Percentiles rank a stretch among this genome's conserved stretches.
Evolutionary conservation across 1,140 invertebrate species (phyloP).

Genomic region (Hyphantria cunea): DNA sequence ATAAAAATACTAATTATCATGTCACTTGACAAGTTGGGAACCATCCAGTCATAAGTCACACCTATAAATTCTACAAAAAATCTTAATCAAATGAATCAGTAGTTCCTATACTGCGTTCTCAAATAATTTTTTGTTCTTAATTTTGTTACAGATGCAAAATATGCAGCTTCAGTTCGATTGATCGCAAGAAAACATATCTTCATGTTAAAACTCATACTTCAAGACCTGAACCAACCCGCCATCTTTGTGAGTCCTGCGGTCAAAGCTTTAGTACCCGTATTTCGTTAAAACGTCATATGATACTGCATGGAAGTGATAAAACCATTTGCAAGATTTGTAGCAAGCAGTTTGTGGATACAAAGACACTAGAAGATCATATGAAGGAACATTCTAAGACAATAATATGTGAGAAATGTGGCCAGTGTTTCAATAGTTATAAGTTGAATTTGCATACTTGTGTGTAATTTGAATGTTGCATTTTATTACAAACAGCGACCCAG

Average conservation of each 20-base stretch:
- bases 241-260: slow-evolving; percentile 69
- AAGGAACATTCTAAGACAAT: slow-evolving; percentile 46
- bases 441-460: slow-evolving; percentile 53
- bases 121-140: too few species aligned
- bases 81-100: too few species aligned
- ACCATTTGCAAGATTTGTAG: slow-evolving; percentile 50
- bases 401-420: slow-evolving; percentile 69
- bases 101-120: too few species aligned
- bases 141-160: slow-evolving; percentile 66
- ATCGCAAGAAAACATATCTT: slow-evolving; percentile 59
- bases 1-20: too few species aligned
- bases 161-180: slow-evolving; percentile 52
- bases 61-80: too few species aligned
- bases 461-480: slow-evolving; percentile 11
- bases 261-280: slow-evolving; percentile 54
- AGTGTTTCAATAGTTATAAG: slow-evolving; percentile 47
- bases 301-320: slow-evolving; percentile 40
- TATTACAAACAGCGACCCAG: too few species aligned
- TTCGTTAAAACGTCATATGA: slow-evolving; percentile 50
- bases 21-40: too few species aligned
- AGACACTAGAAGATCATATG: slow-evolving; percentile 46
- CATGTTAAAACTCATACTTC: slow-evolving; percentile 61
- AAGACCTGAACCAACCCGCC: slow-evolving; percentile 39
- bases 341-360: slow-evolving; percentile 41
- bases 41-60: too few species aligned